Conservation (phyloP, 2,888 invertebrate species). For the Neoaliturus tenellus region DNA sequence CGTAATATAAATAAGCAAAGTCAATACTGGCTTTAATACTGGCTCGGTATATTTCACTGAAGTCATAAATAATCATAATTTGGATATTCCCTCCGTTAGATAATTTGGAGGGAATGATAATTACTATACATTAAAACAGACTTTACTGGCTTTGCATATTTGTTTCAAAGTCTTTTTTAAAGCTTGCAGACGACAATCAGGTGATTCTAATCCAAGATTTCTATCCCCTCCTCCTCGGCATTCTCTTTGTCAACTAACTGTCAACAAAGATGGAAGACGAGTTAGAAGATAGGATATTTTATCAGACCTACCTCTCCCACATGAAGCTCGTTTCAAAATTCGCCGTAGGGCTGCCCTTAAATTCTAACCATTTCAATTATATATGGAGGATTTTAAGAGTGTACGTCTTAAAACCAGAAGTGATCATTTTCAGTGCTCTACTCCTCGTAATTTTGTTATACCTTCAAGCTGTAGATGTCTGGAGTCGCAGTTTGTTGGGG, state of each 20-base stretch:
- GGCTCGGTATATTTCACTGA: too few relatives aligned
- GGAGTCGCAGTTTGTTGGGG: slow-evolving; percentile 84
- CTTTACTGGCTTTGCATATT: too few relatives aligned
- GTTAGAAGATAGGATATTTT: slow-evolving; percentile 90
- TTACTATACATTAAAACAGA: too few relatives aligned
- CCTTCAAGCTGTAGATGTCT: slow-evolving; percentile 88
- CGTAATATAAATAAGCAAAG: too few relatives aligned
- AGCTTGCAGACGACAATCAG: too few relatives aligned
- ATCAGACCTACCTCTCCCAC: slow-evolving; percentile 91
- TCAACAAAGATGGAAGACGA: slow-evolving; percentile 88
- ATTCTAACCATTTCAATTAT: slow-evolving; percentile 82
- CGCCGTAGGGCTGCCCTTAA: slow-evolving; percentile 86
- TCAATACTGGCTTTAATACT: too few relatives aligned
- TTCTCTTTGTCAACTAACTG: too few relatives aligned
- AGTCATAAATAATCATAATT: too few relatives aligned
- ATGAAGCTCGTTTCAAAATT: slow-evolving; percentile 90
- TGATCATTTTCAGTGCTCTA: slow-evolving; percentile 82
- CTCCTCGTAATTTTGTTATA: slow-evolving; percentile 85
- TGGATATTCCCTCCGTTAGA: too few relatives aligned
- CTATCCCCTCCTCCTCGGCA: background rate
- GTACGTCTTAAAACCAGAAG: slow-evolving; percentile 88
- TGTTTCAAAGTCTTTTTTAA: too few relatives aligned
- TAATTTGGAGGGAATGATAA: too few relatives aligned
- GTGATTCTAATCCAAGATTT: background rate
- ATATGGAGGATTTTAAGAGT: slow-evolving; percentile 87